Base-by-base conservation (phyloP, 2,113 vertebrate species). In the Oplegnathus fasciatus region DNA sequence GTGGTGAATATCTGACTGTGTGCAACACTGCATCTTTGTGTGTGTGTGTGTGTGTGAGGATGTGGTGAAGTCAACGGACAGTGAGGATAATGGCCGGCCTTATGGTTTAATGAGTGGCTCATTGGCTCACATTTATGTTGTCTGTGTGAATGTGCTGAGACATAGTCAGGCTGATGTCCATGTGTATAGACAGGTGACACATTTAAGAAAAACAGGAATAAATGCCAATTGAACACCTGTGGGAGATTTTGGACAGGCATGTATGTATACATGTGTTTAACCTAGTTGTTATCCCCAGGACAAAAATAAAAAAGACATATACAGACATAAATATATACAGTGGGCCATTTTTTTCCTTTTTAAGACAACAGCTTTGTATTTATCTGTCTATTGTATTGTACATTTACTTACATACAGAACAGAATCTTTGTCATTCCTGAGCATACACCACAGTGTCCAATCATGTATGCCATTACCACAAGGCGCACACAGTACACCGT, bases 81-180 rank as follows among this genome's bases (percentile, higher is more conserved):
- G 52, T 62, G 75, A 68, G 77, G 68, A 91, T 88, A 93, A 91
- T 93, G 65, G 52, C 9, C 1, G 70, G 74, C 86, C 86, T 89
- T 84, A 84, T 70, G 87, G 65, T 80, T 87, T 89, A 86, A 90
- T 87, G 82, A 93, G 82, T 79, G 88, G 78, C 72, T 77, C 74
- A 80, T 82, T 62, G 89, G 84, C 69, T 93, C 84, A 65, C 61
- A 83, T 93, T 87, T 86, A 82, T 58, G 78, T 68, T 18, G 20
- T 76, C 76, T 76, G 46, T 57, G 37, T 85, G 58, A 75, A 54
- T 73, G 65, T 60, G 76, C 50, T 57, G 80, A 87, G 55, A 73
- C 20, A 46, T 26, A 26, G 61, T 68, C 46, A 65, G 75, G 46
- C 40, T 48, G 44, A 34, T 65, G 80, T 82, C 72, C 46, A 67